Conservation (phyloP, 2,888 invertebrate genomes). For the Netelia melanura region DNA sequence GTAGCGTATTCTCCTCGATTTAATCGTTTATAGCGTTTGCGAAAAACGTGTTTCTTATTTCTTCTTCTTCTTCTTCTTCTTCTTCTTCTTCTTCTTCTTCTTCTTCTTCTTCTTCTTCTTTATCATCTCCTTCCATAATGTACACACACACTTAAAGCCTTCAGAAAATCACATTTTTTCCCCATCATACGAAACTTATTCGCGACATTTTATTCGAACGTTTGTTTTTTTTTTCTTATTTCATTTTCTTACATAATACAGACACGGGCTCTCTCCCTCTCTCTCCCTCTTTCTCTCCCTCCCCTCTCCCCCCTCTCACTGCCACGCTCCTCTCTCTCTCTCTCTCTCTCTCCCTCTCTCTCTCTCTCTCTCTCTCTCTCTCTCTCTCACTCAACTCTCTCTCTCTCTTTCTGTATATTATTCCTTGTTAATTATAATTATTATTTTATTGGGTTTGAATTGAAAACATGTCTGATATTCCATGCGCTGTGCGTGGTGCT, state of each 20-base stretch:
- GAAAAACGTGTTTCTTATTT: slow-evolving; percentile 18
- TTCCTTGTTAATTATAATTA: not conserved
- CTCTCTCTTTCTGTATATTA: slow-evolving; percentile 12
- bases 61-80: slow-evolving; percentile 20
- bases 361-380: slow-evolving; percentile 36
- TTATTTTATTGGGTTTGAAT: no score
- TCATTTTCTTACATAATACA: slow-evolving; percentile 30
- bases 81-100: slow-evolving; percentile 1
- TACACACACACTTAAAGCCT: slow-evolving; percentile 72
- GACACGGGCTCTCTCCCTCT: slow-evolving; percentile 25
- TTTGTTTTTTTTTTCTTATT: slow-evolving; percentile 9
- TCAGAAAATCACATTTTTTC: slow-evolving; percentile 72
- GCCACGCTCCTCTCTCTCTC: slow-evolving; percentile 7
- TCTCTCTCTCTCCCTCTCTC: slow-evolving; percentile 38
- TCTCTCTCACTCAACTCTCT: slow-evolving; percentile 13
- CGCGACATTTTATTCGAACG: slow-evolving; percentile 54
- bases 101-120: not conserved
- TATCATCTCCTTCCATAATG: slow-evolving; percentile 18
- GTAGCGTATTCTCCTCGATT: slow-evolving; percentile 11
- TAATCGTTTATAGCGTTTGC: slow-evolving; percentile 38
- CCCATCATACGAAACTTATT: slow-evolving; percentile 66
- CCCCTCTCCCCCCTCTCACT: slow-evolving; percentile 24
- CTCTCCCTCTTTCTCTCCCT: slow-evolving; percentile 42
- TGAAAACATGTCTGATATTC: slow-evolving; percentile 16
- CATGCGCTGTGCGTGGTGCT: slow-evolving; percentile 29